Conservation (phyloP, 2,888 invertebrate species). For the Plagiodera versicolora region DNA sequence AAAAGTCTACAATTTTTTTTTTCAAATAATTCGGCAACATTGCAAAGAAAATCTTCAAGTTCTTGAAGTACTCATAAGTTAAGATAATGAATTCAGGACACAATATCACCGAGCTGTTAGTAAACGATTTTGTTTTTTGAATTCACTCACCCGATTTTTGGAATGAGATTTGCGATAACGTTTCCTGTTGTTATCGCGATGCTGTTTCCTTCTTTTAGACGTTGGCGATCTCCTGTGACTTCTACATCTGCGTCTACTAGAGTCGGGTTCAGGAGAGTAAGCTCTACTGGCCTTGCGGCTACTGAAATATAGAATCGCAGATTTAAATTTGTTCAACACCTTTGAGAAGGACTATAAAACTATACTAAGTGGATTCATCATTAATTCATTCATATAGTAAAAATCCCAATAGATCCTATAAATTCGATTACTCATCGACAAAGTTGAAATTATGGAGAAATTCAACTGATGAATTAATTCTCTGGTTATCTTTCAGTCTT, state of each 20-base stretch:
- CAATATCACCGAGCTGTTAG: neutral
- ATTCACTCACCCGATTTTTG: slow-evolving; percentile 53
- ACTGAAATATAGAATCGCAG: slow-evolving; percentile 51
- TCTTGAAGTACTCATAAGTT: too few relatives aligned
- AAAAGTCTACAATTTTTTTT: too few relatives aligned
- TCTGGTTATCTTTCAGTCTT: too few relatives aligned
- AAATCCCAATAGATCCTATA: too few relatives aligned
- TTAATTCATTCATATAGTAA: too few relatives aligned
- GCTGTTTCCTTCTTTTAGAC: slow-evolving; percentile 65
- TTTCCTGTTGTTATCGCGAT: slow-evolving; percentile 50
- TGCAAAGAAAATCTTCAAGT: too few relatives aligned
- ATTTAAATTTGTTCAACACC: neutral
- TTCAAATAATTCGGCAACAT: too few relatives aligned
- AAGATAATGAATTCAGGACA: neutral
- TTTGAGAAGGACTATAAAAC: neutral
- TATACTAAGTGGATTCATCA: too few relatives aligned
- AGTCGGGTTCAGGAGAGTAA: slow-evolving; percentile 71
- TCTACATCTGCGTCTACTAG: slow-evolving; percentile 78
- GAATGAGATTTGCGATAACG: slow-evolving; percentile 52
- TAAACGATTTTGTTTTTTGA: too few relatives aligned
- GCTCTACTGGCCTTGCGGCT: slow-evolving; percentile 63
- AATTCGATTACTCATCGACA: too few relatives aligned
- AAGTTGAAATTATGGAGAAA: too few relatives aligned
- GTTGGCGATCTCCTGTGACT: slow-evolving; percentile 83
- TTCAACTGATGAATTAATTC: too few relatives aligned